phyloP scores from a whole-genome alignment of 2,113 vertebrate species.

The Ailuropoda melanoleuca region DNA sequence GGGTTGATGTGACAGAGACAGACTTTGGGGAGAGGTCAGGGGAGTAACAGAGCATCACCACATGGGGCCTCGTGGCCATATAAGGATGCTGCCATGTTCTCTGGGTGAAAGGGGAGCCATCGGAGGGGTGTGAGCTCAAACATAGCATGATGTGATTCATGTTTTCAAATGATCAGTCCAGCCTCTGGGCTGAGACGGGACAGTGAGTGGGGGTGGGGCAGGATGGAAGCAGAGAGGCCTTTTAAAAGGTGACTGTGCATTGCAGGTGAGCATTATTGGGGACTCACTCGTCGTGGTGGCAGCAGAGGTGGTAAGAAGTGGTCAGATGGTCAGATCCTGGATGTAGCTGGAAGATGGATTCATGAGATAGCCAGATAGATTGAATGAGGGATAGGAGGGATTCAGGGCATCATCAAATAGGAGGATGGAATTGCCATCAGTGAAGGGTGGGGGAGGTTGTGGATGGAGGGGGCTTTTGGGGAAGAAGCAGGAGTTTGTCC shows the following conservation, averaged over 20 bases:
- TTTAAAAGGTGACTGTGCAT: background rate
- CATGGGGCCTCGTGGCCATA: accelerated
- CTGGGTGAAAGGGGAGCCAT: background rate
- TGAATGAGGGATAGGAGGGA: background rate
- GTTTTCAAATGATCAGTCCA: background rate
- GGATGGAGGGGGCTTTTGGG: background rate
- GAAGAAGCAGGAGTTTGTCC: background rate
- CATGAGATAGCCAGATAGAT: background rate
- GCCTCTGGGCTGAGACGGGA: background rate
- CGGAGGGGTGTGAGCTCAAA: background rate
- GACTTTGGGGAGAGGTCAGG: background rate
- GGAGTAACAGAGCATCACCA: background rate
- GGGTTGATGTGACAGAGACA: background rate
- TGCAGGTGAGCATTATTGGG: background rate
- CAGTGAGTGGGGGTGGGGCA: background rate
- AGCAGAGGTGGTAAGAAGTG: background rate
- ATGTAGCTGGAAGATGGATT: background rate
- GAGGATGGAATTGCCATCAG: background rate
- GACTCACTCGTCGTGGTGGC: background rate
- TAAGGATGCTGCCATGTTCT: background rate
- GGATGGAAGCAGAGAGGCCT: background rate
- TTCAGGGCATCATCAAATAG: background rate
- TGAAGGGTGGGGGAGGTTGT: background rate
- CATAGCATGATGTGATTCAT: background rate
- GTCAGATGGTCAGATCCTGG: background rate